Evolutionary conservation across 2,113 vertebrate genomes (phyloP).

Genomic region (Psephotus haematonotus): DNA sequence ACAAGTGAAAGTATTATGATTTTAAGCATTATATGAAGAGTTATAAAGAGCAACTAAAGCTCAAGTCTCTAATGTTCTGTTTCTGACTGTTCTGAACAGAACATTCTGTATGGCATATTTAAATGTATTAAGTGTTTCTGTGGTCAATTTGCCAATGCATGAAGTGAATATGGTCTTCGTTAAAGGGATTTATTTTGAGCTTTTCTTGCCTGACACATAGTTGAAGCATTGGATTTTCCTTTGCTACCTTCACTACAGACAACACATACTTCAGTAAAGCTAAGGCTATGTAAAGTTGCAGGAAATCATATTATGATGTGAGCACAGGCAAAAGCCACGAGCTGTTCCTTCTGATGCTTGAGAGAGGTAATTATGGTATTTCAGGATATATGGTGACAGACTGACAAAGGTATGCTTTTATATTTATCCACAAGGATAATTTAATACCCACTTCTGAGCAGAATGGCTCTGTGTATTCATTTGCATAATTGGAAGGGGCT

Average conservation of each 20-base stretch:
- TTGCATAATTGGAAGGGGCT: conserved; percentile 36
- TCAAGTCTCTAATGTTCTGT: neutral
- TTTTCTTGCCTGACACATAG: neutral
- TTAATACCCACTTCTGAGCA: conserved; percentile 25
- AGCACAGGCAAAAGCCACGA: neutral
- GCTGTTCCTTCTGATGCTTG: neutral
- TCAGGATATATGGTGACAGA: conserved; percentile 20
- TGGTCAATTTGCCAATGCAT: neutral
- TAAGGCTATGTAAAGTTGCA: neutral
- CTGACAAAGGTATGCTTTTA: conserved; percentile 27
- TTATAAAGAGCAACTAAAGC: neutral
- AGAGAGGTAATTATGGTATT: conserved; percentile 4
- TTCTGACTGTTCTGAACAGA: neutral
- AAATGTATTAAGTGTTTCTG: neutral
- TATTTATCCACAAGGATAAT: conserved; percentile 26
- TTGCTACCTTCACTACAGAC: neutral
- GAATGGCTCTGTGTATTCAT: conserved; percentile 5
- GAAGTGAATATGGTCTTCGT: neutral
- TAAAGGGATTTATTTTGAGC: neutral
- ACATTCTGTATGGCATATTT: neutral
- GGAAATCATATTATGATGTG: neutral
- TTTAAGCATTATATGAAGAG: neutral
- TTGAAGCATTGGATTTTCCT: neutral
- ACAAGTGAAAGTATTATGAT: neutral
- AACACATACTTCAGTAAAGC: neutral